Evolutionary conservation across 1,140 invertebrate species (phyloP).

Genomic region (Gonatopus flavifemur): DNA sequence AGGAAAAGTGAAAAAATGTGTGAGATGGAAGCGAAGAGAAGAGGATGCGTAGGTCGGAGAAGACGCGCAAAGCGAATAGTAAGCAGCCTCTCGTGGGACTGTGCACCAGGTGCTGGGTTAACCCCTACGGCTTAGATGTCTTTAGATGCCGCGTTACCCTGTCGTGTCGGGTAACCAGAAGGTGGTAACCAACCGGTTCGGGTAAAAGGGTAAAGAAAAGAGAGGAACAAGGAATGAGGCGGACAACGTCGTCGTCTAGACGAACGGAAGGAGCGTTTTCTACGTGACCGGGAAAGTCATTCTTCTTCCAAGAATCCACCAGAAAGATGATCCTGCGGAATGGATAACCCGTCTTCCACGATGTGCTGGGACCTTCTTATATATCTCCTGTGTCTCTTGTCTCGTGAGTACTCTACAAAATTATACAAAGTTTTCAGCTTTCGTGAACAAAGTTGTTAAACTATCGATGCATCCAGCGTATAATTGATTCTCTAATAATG

Average conservation of each 20-base stretch:
- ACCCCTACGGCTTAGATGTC: constrained; percentile 52
- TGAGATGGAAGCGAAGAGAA: constrained; percentile 6
- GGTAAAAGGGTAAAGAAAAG: constrained; percentile 20
- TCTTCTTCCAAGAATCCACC: constrained; percentile 23
- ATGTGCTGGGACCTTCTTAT: too few species aligned
- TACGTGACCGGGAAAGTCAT: constrained; percentile 44
- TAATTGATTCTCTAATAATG: too few species aligned
- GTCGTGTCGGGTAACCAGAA: constrained; percentile 35
- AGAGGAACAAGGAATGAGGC: constrained; percentile 12
- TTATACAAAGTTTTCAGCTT: too few species aligned
- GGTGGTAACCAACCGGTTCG: constrained; percentile 38
- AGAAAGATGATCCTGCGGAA: constrained; percentile 34
- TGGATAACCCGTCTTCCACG: too few species aligned
- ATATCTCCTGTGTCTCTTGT: too few species aligned
- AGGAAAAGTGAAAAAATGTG: constrained; percentile 24
- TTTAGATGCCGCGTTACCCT: constrained; percentile 40
- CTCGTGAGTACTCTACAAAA: too few species aligned
- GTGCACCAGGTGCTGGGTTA: constrained; percentile 54
- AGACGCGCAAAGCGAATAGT: constrained; percentile 48
- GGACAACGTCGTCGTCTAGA: constrained; percentile 29
- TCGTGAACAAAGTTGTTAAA: too few species aligned
- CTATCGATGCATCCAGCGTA: too few species aligned
- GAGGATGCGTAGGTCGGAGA: constrained; percentile 11
- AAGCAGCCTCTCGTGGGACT: constrained; percentile 51
- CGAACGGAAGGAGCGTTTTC: constrained; percentile 21